phyloP scores from a whole-genome alignment of 2,113 vertebrate species.

The Charina bottae region DNA sequence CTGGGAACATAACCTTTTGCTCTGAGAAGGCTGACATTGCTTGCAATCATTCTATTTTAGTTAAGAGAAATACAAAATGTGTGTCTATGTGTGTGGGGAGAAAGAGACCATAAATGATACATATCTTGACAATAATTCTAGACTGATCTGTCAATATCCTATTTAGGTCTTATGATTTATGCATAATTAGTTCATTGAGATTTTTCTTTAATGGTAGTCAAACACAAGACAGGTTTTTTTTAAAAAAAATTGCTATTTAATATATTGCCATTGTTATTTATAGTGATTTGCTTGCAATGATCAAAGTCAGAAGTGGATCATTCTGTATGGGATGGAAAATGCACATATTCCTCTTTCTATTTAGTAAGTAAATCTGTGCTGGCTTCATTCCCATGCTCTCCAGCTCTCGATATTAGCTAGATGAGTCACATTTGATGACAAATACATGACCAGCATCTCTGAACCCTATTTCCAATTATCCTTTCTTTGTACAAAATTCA shows the following conservation, averaged over 20 bases:
- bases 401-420: constrained; percentile 9
- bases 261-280: background rate
- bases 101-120: background rate
- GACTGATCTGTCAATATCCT: background rate
- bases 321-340: background rate
- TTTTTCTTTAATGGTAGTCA: background rate
- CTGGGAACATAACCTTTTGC: constrained; percentile 6
- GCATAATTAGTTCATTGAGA: background rate
- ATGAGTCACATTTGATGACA: constrained; percentile 37
- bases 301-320: background rate
- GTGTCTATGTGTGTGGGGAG: background rate
- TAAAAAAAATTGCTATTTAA: background rate
- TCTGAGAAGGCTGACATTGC: background rate
- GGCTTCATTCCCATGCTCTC: background rate
- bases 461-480: constrained; percentile 26
- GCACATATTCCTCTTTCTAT: background rate
- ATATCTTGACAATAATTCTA: background rate
- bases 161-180: background rate
- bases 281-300: background rate
- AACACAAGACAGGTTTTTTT: background rate
- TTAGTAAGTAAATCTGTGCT: background rate
- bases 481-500: constrained; percentile 20
- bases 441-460: constrained; percentile 16
- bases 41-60: background rate
- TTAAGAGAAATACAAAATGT: background rate